A percentile compares a stretch with the other conserved stretches of the same genome.
These are phyloP conservation scores for Episyrphus balteatus DNA, from an alignment of 1,140 invertebrate genomes.

Conservation along the genomic window DNA sequence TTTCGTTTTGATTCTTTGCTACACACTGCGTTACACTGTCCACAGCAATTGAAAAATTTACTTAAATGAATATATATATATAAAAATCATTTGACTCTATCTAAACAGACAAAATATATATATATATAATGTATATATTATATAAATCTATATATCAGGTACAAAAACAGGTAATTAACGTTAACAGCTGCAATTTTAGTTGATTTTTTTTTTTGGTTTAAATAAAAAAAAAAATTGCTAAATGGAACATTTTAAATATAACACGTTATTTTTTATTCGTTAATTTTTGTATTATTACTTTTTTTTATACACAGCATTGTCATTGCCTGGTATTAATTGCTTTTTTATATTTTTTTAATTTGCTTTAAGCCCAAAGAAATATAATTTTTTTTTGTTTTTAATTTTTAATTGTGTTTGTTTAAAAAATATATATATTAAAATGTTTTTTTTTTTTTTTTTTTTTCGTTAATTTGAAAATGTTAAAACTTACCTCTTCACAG, in stretches of 20 bases:
- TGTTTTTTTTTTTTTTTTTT: neutral
- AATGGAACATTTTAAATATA: too few species aligned
- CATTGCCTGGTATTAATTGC: too few species aligned
- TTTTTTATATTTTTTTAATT: too few species aligned
- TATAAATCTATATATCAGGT: neutral
- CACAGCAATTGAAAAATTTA: neutral
- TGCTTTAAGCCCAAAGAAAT: slow-evolving; percentile 14
- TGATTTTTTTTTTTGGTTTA: neutral
- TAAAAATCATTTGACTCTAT: too few species aligned
- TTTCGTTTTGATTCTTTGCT: neutral
- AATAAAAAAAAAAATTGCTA: neutral
- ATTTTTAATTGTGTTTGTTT: neutral
- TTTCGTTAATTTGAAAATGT: slow-evolving; percentile 1
- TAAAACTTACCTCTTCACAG: slow-evolving; percentile 86
- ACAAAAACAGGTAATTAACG: neutral
- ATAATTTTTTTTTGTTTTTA: neutral
- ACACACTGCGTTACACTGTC: neutral
- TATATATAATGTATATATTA: neutral
- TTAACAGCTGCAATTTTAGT: too few species aligned
- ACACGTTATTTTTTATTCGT: too few species aligned
- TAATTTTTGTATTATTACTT: too few species aligned
- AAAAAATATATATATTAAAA: neutral
- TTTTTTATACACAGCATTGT: too few species aligned
- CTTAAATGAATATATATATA: neutral
- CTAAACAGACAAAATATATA: too few species aligned